Evolutionary conservation across 1,140 invertebrate genomes (phyloP).

Genomic region (Bombus ignitus): DNA sequence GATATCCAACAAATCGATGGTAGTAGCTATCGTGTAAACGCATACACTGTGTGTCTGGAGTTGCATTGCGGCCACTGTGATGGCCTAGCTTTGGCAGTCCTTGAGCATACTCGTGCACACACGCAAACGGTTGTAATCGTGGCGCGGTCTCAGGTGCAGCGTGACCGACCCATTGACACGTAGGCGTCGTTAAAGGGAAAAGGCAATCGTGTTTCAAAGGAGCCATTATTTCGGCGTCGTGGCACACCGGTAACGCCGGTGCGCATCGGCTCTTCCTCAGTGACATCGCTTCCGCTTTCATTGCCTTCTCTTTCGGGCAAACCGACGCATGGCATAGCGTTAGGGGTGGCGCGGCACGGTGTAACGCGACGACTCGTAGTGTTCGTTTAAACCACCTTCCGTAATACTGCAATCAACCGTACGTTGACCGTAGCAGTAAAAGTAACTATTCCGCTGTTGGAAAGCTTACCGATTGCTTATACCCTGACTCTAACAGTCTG

Average conservation of each 20-base stretch:
- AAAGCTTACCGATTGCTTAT: constrained; percentile 45
- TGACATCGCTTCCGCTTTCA: constrained; percentile 23
- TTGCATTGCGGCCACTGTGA: neutral
- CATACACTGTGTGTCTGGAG: too few relatives aligned
- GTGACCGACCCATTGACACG: constrained; percentile 60
- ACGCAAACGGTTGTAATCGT: constrained; percentile 15
- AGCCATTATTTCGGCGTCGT: constrained; percentile 51
- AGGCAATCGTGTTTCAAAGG: constrained; percentile 60
- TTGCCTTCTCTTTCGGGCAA: constrained; percentile 28
- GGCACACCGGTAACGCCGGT: constrained; percentile 32
- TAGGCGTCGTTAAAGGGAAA: constrained; percentile 58
- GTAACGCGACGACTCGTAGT: neutral
- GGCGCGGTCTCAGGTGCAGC: constrained; percentile 24
- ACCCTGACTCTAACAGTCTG: neutral
- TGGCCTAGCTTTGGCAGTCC: neutral
- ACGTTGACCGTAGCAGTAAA: constrained; percentile 59
- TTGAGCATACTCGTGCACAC: neutral
- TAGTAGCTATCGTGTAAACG: neutral
- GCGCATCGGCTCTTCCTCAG: neutral
- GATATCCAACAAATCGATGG: constrained; percentile 26
- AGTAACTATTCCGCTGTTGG: constrained; percentile 57
- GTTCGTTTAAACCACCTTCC: constrained; percentile 50
- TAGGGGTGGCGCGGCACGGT: neutral
- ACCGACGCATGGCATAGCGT: neutral
- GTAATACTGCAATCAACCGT: constrained; percentile 65